Evolutionary conservation across 2,113 vertebrate species (phyloP), one percentile per base, ranked within the genome.

Genomic region (Oreochromis niloticus): DNA sequence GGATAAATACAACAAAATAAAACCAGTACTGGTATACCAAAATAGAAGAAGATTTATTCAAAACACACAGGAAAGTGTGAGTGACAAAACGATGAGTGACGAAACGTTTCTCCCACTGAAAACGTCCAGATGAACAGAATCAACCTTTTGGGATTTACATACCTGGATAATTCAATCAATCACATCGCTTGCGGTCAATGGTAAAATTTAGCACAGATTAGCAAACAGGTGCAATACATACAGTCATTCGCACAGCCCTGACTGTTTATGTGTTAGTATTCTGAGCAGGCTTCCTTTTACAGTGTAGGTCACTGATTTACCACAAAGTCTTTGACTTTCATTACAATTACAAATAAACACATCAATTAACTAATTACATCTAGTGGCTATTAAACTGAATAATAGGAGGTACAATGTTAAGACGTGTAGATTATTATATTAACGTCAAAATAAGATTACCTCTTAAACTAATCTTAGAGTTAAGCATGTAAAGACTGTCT

Each of bases 361-460:
- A 92, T 89, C 55, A 83, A 80, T 91, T 89, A 83, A n/a, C n/a
- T 34, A 90, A 92, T 90, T 88, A 82, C 30, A 81, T 92, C 85
- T 5, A 27, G 68, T 48, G 6, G 11, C 85, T 80, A 84, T 92
- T 73, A 88, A 84, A 87, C 87, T 89, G 57, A 90, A 93, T 89
- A 59, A 63, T 86, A 85, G 83, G 86, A 85, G 48, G 55, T 59
- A 55, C 48, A 9, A 27, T 48, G 46, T 88, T 87, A 83, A 80
- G 39, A 80, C 68, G 68, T 85, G 93, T 91, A 87, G 90, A 91
- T 93, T 90, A 88, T 84, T 39, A 82, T 81, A 83, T 78, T 13
- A 85, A 39, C 39, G 73, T n/a, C 63, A 2, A 39, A 88, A 89
- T 52, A 89, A 87, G 36, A 90, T 91, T 83, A 78, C 71, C 81